Evolutionary conservation across 2,888 invertebrate species (phyloP).

Genomic region (Leptinotarsa rubiginosa): DNA sequence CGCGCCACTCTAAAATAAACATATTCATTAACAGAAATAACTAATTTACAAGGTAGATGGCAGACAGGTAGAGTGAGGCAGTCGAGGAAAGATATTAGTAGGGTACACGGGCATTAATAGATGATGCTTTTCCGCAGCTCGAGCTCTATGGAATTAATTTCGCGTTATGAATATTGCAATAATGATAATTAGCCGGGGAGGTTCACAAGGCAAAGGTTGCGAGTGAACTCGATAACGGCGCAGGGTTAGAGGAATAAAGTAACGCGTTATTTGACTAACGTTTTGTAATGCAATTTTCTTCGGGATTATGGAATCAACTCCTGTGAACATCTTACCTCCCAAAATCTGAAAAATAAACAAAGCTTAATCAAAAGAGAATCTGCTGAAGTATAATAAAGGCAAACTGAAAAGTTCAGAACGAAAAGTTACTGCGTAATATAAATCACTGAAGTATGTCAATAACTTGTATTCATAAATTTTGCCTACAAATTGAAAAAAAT

Average conservation of each 20-base stretch:
- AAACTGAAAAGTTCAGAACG: no score
- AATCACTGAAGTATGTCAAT: no score
- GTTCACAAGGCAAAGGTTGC: constrained; percentile 10
- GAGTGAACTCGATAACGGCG: not conserved
- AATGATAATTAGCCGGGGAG: constrained; percentile 44
- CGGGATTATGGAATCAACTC: not conserved
- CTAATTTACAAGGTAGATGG: constrained; percentile 51
- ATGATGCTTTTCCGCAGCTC: constrained; percentile 46
- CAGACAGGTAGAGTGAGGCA: constrained; percentile 22
- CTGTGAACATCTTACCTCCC: no score
- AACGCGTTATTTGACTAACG: not conserved
- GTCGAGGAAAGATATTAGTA: constrained; percentile 23
- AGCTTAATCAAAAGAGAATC: no score
- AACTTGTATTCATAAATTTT: no score
- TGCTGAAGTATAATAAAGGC: no score
- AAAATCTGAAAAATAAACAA: no score
- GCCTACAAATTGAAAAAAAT: no score
- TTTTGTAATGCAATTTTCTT: not conserved
- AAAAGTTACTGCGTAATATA: no score
- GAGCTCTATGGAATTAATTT: constrained; percentile 46
- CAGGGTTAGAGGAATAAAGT: not conserved
- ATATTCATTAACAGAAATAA: constrained; percentile 53
- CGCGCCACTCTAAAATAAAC: constrained; percentile 50
- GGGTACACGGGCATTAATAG: constrained; percentile 42
- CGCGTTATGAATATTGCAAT: constrained; percentile 49